phyloP scores from a whole-genome alignment of 2,113 vertebrate genomes.

The Recurvirostra avosetta region DNA sequence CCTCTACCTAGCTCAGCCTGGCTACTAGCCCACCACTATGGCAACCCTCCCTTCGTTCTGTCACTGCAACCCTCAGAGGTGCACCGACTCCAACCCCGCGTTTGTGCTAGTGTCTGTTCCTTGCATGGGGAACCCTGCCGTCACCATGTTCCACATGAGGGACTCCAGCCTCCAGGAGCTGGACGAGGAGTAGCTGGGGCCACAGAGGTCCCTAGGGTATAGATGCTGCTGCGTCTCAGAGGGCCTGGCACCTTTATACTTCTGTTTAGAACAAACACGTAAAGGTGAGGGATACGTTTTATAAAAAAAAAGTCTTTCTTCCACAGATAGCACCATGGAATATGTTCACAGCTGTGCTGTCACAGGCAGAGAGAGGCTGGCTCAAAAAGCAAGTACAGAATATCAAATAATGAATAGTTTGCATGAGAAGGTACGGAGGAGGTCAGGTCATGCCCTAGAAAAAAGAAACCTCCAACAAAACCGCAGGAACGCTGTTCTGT shows the following conservation, averaged over 20 bases:
- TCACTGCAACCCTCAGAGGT: background rate
- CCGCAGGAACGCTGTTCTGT: background rate
- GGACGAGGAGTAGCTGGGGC: background rate
- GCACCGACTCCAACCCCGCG: accelerated
- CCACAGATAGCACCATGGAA: background rate
- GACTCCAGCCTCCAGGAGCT: background rate
- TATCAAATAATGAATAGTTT: background rate
- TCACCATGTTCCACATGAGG: accelerated
- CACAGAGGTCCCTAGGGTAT: accelerated
- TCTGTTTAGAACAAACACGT: background rate
- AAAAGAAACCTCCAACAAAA: background rate
- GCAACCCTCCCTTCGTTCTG: background rate
- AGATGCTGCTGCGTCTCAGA: background rate
- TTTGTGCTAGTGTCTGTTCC: background rate
- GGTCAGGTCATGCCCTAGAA: background rate
- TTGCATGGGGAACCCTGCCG: accelerated
- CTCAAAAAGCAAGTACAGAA: background rate
- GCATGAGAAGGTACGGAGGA: background rate
- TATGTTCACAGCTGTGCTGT: background rate
- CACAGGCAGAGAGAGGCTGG: background rate
- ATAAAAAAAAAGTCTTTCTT: background rate
- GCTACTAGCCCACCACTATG: accelerated
- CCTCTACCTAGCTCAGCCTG: background rate
- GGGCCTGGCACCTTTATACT: background rate
- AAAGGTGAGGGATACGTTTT: background rate